phyloP scores from a whole-genome alignment of 1,140 invertebrate species.

The Antheraea mylitta region DNA sequence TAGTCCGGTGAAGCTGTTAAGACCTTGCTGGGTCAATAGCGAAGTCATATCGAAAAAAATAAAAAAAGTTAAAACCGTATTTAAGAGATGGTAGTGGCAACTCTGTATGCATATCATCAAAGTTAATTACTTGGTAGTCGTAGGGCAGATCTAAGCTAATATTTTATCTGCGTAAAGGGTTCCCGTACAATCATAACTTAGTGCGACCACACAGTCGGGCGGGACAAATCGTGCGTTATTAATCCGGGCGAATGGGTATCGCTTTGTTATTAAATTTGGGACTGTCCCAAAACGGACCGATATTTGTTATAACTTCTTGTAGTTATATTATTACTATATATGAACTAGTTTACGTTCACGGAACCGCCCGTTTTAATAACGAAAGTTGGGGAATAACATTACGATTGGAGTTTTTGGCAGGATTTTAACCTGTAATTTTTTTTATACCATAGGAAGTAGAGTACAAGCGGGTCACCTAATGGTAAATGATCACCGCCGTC shows the following conservation, averaged over 20 bases:
- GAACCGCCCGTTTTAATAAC: no score
- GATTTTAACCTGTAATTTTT: no score
- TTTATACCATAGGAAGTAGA: no score
- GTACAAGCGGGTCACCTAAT: no score
- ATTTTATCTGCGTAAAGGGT: conserved; percentile 42
- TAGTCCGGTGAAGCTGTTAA: no score
- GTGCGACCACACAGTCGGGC: conserved; percentile 30
- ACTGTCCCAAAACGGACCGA: conserved; percentile 13
- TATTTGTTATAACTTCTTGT: neutral
- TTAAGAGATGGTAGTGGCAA: neutral
- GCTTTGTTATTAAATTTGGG: conserved; percentile 44
- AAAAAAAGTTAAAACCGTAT: no score
- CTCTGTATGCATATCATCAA: conserved; percentile 3
- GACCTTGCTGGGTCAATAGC: no score
- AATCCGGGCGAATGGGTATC: conserved; percentile 34
- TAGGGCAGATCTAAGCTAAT: conserved; percentile 49
- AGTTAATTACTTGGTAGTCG: neutral
- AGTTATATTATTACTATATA: neutral
- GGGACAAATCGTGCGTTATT: conserved; percentile 53
- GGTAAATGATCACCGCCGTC: no score
- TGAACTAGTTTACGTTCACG: no score
- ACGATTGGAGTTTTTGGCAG: no score
- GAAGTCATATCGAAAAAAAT: no score
- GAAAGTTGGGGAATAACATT: no score
- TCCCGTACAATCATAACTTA: conserved; percentile 40